Conservation (phyloP, 2,888 invertebrate genomes). For the Leptinotarsa rubiginosa region DNA sequence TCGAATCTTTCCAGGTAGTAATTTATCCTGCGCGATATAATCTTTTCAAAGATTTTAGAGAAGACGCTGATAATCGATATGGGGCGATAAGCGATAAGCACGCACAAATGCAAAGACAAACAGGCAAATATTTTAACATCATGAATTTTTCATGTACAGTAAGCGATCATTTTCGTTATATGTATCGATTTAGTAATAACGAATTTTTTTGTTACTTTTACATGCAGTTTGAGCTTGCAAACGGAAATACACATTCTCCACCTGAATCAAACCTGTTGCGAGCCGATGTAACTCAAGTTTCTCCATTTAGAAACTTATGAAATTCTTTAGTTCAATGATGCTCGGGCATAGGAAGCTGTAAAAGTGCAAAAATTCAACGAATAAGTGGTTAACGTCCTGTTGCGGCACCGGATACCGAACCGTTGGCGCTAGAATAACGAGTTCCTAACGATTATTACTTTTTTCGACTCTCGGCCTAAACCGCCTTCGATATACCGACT, state of each 20-base stretch:
- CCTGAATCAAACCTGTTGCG: conserved; percentile 20
- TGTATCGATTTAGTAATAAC: no score
- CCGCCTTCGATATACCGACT: conserved; percentile 25
- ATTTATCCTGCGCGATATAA: no score
- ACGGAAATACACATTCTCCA: neutral
- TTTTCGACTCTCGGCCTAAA: conserved; percentile 46
- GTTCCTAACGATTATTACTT: conserved; percentile 50
- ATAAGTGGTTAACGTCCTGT: conserved; percentile 46
- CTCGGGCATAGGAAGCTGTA: conserved; percentile 38
- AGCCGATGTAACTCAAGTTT: conserved; percentile 1
- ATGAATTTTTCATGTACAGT: no score
- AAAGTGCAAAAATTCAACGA: conserved; percentile 45
- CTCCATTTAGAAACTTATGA: neutral
- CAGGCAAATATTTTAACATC: no score
- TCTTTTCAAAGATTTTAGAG: no score
- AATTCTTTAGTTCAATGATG: conserved; percentile 31
- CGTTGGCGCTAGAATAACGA: conserved; percentile 49
- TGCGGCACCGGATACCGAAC: conserved; percentile 50
- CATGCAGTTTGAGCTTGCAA: no score
- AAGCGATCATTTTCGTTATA: no score
- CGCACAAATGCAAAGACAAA: no score
- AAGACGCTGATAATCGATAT: no score
- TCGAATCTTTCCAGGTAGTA: no score
- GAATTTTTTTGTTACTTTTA: no score
- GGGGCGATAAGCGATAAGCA: no score